Evolutionary conservation across 2,888 invertebrate species (phyloP).

Genomic region (Rhopalosiphum nymphaeae): DNA sequence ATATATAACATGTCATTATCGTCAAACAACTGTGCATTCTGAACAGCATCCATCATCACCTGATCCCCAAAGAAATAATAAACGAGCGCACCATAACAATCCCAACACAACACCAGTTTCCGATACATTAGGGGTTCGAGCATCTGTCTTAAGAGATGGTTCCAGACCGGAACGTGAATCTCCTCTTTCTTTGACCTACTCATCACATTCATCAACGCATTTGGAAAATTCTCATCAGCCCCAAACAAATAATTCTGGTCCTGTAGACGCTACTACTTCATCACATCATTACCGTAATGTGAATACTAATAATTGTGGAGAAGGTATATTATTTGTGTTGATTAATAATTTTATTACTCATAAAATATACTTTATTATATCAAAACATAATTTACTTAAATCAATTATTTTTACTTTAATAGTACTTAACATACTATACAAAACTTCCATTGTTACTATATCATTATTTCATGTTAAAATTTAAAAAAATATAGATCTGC

Average conservation of each 20-base stretch:
- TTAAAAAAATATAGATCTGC: conserved; percentile 75
- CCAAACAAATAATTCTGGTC: conserved; percentile 54
- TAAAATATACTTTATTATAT: not conserved
- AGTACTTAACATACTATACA: not conserved
- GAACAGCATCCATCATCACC: conserved; percentile 51
- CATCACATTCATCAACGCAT: conserved; percentile 28
- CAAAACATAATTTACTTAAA: not conserved
- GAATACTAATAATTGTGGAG: conserved; percentile 71
- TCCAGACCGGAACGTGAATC: conserved; percentile 69
- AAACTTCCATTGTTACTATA: not conserved
- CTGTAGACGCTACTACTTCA: conserved; percentile 37
- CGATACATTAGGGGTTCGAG: conserved; percentile 71
- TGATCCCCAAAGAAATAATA: conserved; percentile 57
- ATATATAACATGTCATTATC: conserved; percentile 53
- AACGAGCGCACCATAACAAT: conserved; percentile 42
- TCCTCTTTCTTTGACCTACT: conserved; percentile 67
- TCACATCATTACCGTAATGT: conserved; percentile 52
- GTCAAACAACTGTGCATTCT: conserved; percentile 41
- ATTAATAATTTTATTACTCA: not conserved
- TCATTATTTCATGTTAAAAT: not conserved
- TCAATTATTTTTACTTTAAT: not conserved
- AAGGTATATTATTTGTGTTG: conserved; percentile 70
- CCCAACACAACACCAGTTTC: conserved; percentile 74
- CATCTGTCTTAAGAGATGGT: conserved; percentile 79
- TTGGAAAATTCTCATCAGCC: conserved; percentile 57